Evolutionary conservation across 2,888 invertebrate genomes (phyloP).

Genomic region (Geophilus truncorum): DNA sequence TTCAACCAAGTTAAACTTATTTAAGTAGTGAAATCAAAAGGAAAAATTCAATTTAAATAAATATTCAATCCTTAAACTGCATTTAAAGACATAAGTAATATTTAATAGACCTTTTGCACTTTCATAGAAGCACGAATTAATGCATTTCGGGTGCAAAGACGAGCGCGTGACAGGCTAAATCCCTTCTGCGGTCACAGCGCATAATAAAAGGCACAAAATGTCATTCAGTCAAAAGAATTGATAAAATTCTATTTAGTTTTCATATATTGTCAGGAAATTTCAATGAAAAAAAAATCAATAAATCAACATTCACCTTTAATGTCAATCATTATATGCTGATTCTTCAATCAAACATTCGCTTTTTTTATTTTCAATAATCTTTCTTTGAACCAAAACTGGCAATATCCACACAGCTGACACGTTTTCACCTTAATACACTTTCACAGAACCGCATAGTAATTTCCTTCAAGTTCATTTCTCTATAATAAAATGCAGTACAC

Average conservation of each 20-base stretch:
- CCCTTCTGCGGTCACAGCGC: background rate
- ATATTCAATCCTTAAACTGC: background rate
- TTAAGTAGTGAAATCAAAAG: background rate
- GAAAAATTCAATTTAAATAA: background rate
- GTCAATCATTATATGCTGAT: background rate
- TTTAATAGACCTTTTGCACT: background rate
- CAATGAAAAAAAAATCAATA: background rate
- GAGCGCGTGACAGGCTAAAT: background rate
- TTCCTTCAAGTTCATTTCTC: background rate
- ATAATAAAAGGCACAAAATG: background rate
- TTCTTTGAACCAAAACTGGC: background rate
- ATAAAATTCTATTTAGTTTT: background rate
- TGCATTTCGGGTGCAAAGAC: background rate
- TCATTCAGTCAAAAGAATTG: background rate
- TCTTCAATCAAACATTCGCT: background rate
- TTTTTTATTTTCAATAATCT: background rate
- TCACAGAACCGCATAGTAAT: conserved; percentile 2
- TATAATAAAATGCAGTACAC: conserved; percentile 6
- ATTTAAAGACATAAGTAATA: background rate
- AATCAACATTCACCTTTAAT: background rate
- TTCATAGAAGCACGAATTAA: background rate
- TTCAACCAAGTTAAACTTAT: no score
- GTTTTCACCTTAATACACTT: conserved; percentile 16
- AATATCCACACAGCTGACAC: background rate
- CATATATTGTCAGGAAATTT: background rate